Base-by-base conservation (phyloP, 2,888 invertebrate species). In the Xanthorhoe designata region DNA sequence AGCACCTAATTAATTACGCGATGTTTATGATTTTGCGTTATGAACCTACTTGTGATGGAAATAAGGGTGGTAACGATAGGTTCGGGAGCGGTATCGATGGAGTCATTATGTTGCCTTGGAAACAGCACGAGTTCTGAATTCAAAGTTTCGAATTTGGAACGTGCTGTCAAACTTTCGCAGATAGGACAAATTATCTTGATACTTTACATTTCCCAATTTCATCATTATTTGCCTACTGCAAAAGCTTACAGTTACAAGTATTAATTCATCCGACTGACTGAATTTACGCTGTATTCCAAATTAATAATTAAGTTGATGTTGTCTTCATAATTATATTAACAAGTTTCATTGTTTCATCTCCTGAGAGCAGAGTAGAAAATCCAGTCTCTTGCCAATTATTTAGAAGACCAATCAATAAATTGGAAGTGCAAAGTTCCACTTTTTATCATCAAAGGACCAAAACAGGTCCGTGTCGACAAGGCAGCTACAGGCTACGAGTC, bases 41-140 rank as follows among this genome's bases (percentile, higher is more conserved):
- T 62, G 35, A 57, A 35, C 49, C 49, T 50, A 63, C 51, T 13
- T 1, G 1, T 15, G 4, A 4, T 8, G 1, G 13, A n/a, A 24
- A 64, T 64, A 61, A 58, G 15, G 64, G 9, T 19, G 49, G 13
- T 32, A 18, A 29, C 47, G 18, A 29, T 24, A 57, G 9, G 54
- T 9, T 55, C 15, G 42, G 45, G 32, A 47, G 47, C 57, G 54
- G 49, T 63, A 50, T 65, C 51, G 61, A 71, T 71, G 66, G 63
- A 73, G 71, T 70, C 69, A 64, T 73, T 65, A 75, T 64, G 81
- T 84, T 55, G 80, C 76, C 81, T 81, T 84, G 77, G 77, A 74
- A 77, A 83, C 82, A 75, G 77, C 76, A 81, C 82, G 81, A 80
- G 76, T 77, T 77, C 75, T 75, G 82, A 83, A 84, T 83, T 82